A percentile compares a stretch with the other conserved stretches of the same genome.
Evolutionary conservation across 2,797 vertebrate genomes (phyloP).

Genomic region (Gadopsis bispinosus): DNA sequence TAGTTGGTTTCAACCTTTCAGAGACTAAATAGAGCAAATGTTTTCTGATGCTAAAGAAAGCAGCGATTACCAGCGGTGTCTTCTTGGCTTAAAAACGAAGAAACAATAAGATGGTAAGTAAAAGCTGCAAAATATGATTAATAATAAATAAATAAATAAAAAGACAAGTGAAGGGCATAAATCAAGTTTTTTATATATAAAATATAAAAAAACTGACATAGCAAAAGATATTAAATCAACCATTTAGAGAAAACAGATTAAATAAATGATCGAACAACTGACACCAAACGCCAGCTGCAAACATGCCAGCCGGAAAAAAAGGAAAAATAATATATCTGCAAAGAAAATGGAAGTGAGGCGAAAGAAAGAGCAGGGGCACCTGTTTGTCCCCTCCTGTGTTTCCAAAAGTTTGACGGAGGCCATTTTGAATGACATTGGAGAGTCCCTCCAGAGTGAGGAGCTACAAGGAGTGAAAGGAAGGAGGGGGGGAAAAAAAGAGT

Average conservation of each 20-base stretch:
- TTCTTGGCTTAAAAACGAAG: slow-evolving; percentile 12
- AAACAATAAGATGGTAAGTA: not conserved
- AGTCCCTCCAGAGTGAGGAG: slow-evolving; percentile 98
- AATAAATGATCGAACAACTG: not conserved
- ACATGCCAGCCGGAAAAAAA: slow-evolving; percentile 26
- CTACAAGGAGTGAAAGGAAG: slow-evolving; percentile 87
- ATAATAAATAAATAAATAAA: slow-evolving; percentile 3
- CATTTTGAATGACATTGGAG: slow-evolving; percentile 98
- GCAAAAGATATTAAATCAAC: not conserved
- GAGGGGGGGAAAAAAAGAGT: slow-evolving; percentile 33
- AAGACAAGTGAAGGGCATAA: not conserved
- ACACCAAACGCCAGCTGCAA: slow-evolving; percentile 23
- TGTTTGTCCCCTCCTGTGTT: slow-evolving; percentile 96
- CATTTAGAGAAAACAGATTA: not conserved
- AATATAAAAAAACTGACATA: not conserved
- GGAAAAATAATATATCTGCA: slow-evolving; percentile 13
- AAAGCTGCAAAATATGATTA: slow-evolving; percentile 19
- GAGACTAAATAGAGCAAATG: not conserved
- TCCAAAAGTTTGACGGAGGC: slow-evolving; percentile 97
- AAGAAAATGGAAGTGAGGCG: slow-evolving; percentile 57
- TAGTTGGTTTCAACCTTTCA: slow-evolving; percentile 27
- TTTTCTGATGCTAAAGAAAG: slow-evolving; percentile 4
- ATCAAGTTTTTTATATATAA: not conserved
- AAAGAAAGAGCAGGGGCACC: slow-evolving; percentile 89
- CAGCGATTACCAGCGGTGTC: slow-evolving; percentile 9